Evolutionary conservation across 2,797 vertebrate genomes (phyloP).

Genomic region (Diplodus sargus): DNA sequence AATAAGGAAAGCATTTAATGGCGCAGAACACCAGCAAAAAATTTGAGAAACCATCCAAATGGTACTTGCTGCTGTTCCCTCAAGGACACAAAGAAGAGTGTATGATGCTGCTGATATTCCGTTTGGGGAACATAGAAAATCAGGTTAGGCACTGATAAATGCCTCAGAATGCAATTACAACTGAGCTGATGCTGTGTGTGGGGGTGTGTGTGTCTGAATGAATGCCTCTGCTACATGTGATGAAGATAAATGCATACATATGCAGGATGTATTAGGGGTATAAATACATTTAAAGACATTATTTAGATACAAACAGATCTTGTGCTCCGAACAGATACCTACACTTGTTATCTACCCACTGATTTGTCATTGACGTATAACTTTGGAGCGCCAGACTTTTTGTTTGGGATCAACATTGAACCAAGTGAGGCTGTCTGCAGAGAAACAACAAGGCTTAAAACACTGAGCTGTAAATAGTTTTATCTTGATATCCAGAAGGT

Average conservation of each 20-base stretch:
- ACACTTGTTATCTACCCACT: neutral
- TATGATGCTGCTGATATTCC: conserved; percentile 20
- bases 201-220: conserved; percentile 4
- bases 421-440: neutral
- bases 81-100: conserved; percentile 3
- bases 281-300: neutral
- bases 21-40: neutral
- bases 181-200: conserved; percentile 15
- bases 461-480: too few species aligned
- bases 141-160: conserved; percentile 22
- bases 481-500: too few species aligned
- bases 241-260: conserved; percentile 1
- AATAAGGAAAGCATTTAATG: neutral
- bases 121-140: conserved; percentile 22
- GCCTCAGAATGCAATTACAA: conserved; percentile 26
- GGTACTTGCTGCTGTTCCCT: neutral
- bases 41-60: conserved; percentile 19
- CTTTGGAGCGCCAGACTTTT: neutral
- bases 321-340: neutral
- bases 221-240: neutral
- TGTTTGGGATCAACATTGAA: neutral
- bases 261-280: neutral
- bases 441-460: neutral
- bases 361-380: neutral
- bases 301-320: neutral